Base-by-base conservation (phyloP, 2,888 invertebrate species). In the Smittia aterrima region DNA sequence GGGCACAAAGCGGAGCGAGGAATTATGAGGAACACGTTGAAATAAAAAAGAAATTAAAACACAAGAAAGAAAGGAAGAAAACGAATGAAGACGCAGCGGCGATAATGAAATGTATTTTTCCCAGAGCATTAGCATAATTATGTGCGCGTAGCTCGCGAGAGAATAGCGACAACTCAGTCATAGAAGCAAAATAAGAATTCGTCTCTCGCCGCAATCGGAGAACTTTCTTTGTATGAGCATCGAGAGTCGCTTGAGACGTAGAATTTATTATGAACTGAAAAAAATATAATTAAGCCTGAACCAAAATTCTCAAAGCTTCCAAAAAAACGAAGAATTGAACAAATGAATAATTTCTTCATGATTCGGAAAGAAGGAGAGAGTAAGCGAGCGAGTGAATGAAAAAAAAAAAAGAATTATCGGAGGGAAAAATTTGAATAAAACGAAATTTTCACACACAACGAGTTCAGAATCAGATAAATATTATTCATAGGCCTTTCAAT, bases 61-160 rank as follows among this genome's bases (percentile, higher is more conserved):
- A 72, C 18, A 38, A 58, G 27, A 22, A 66, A 27, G 9, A 7
- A 66, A 27, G 66, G 24, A 25, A 64, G 13, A 64, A 20, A 18
- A 24, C 18, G 20, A 13, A 66, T 11, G 32, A 66, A 66, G 32
- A 66, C 27, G 72, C 58, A n/a, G 72, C 9, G 40, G 72, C 72
- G 72, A 72, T 72, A 72, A 72, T 72, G 72, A 72, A 72, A 72
- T 72, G 72, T 72, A 72, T 72, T 72, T 68, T 72, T 72, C 72
- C 72, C 72, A 62, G 27, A 72, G 54, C 72, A 72, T 72, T 72
- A 72, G 72, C 72, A 72, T 72, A 72, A 72, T 72, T 72, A 72
- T 72, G 70, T 70, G 72, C 72, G 72, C 72, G 72, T 72, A 58
- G 72, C 72, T n/a, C 47, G 62, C 27, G 62, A 47, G 47, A 47